phyloP scores from a whole-genome alignment of 2,113 vertebrate genomes.

The Pollachius pollachius region DNA sequence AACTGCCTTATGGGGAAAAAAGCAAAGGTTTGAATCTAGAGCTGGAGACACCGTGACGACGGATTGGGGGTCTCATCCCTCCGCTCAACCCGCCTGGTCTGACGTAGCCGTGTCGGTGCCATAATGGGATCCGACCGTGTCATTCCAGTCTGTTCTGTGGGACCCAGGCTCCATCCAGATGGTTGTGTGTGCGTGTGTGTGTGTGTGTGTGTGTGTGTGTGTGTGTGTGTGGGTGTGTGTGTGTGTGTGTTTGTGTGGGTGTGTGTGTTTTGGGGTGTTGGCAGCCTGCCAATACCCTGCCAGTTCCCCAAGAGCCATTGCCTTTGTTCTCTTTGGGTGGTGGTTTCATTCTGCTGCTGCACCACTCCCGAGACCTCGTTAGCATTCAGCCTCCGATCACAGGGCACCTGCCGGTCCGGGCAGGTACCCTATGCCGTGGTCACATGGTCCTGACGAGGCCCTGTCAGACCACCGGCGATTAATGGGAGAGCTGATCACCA shows the following conservation, averaged over 20 bases:
- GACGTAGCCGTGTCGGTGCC: background rate
- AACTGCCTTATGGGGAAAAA: background rate
- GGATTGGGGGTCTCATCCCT: background rate
- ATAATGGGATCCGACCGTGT: background rate
- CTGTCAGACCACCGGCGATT: too few species aligned
- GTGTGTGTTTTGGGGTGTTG: background rate
- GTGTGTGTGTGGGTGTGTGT: too few species aligned
- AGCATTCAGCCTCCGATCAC: background rate
- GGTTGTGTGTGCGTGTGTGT: background rate
- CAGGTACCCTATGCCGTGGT: too few species aligned
- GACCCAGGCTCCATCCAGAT: background rate
- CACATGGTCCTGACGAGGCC: too few species aligned
- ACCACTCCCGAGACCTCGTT: background rate
- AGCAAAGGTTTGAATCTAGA: too few species aligned
- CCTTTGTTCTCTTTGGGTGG: background rate
- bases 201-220: background rate
- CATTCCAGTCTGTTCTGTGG: background rate
- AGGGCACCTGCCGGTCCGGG: too few species aligned
- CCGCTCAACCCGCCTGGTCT: background rate
- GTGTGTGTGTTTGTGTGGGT: too few species aligned
- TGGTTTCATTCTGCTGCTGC: background rate
- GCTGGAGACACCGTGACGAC: too few species aligned
- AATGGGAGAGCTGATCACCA: too few species aligned
- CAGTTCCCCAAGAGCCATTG: background rate
- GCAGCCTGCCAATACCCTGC: background rate